Evolutionary conservation across 1,140 invertebrate genomes (phyloP), one percentile per base, ranked within the genome.

Genomic region (Apis dorsata): DNA sequence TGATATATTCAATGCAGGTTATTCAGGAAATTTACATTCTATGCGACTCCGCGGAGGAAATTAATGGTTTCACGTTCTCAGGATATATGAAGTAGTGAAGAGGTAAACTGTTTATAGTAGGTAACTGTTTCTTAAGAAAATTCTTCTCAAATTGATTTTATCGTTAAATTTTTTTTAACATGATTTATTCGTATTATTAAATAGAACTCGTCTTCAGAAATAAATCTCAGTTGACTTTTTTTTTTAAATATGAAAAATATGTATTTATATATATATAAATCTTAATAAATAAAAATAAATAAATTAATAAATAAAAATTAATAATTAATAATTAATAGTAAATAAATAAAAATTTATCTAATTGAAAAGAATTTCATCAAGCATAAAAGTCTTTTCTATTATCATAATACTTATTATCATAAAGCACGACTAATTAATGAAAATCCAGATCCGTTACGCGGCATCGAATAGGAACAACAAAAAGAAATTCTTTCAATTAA

Each of bases 51-150:
- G 21, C 1, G 49, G 44, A 69, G 66, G 66, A 69, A 69, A 69
- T 69, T 69, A 69, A 69, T 49, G 66, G 66, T 34, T 49, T 69
- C 21, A 44, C 34, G 34, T 68, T 68, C 44, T 34, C 44, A 4
- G 17, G 66, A 69, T 69, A 44, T 69, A 69, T n/a, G 66, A 69
- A 49, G 66, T 69, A 69, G 66, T 5, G 66, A 69, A 69, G 66
- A 69, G 19, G 19, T 19, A 19, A 69, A 21, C 11, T 44, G 34
- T 44, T 44, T 5, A 49, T 5, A 44, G 49, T 69, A 21, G 44
- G 44, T 49, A 69, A 69, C 66, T n/a, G 28, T 13, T 44, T n/a
- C 34, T 69, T 49, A 49, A 44, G 66, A n/a, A 69, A 69, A 11
- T 4, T 19, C 11, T 10, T 9, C 21, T 34, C 11, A 19, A 5